A percentile compares a stretch with the other conserved stretches of the same genome.
These are phyloP conservation scores for Orthosia incerta DNA, from an alignment of 2,888 invertebrate species.

Conservation along the genomic window DNA sequence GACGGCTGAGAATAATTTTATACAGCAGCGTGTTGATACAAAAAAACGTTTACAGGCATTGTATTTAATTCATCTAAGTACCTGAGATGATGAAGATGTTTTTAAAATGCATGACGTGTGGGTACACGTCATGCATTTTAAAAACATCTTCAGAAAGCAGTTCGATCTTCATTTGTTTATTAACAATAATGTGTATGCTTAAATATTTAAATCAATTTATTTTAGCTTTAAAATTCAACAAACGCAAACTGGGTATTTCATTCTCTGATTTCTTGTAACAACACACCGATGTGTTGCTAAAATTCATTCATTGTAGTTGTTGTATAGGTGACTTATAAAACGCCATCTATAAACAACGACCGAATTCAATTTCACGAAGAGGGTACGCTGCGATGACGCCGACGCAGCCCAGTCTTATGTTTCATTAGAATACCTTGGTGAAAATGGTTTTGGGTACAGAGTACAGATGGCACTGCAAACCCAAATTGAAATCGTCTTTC, in stretches of 20 bases:
- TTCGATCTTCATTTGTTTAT: not conserved
- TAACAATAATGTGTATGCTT: not conserved
- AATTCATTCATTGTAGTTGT: not conserved
- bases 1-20: not conserved
- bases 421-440: too few species aligned
- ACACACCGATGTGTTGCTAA: not conserved
- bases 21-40: not conserved
- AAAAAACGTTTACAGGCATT: not conserved
- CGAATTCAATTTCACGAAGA: not conserved
- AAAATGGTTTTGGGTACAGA: not conserved
- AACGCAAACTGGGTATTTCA: not conserved
- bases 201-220: too few species aligned
- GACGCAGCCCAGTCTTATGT: not conserved
- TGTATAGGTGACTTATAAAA: not conserved
- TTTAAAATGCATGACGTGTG: too few species aligned
- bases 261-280: not conserved
- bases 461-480: constrained; percentile 42
- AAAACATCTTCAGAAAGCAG: not conserved
- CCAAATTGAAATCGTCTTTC: not conserved
- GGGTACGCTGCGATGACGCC: not conserved
- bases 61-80: not conserved
- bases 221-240: not conserved
- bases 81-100: too few species aligned
- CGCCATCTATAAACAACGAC: constrained; percentile 42
- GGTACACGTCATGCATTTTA: too few species aligned